Evolutionary conservation across 1,140 invertebrate genomes (phyloP), one percentile per base, ranked within the genome.

Genomic region (Ruditapes philippinarum): DNA sequence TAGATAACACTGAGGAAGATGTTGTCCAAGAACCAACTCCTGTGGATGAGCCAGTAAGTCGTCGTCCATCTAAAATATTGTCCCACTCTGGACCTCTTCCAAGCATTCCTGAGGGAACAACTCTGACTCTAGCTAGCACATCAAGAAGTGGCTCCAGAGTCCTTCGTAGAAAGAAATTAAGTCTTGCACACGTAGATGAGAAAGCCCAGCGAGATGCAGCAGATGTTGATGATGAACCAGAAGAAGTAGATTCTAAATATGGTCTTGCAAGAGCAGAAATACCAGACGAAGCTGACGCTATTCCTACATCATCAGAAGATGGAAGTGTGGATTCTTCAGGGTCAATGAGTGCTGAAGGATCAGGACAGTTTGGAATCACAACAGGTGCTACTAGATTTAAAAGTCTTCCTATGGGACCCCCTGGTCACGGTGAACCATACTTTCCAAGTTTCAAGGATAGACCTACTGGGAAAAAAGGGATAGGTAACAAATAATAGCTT

Each of bases 401-500:
- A 9, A 87, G 85, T 45, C 33, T 87, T 25, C 85, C 85, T 1
- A 79, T 76, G 31, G 85, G 74, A 45, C 73, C 73, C 36, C 74
- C 74, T 49, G n/a, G 42, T 19, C 17, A 45, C 5, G 49, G 33
- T 31, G 81, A 68, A 45, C 11, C 28, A 17, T 87, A 78, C 57
- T 87, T 42, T 51, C 40, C 74, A 33, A 87, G 85, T 28, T 49
- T 79, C 17, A 76, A 78, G 36, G 85, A 87, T 22, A 40, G 36
- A 38, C 85, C 85, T 11, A 79, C 74, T n/a, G 74, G 74, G 68
- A 79, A 31, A 7, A 87, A 76, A 68, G 85, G 85, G 28, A 87
- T 87, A 65, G 85, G 85, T 87, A 33, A 76, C 28, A 42, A n/a
- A 45, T 45, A 7, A 14, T 45, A 45, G 42, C 42, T 45, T 45